A percentile compares a stretch with the other conserved stretches of the same genome.
phyloP scores from a whole-genome alignment of 2,113 vertebrate species.

The Patagioenas fasciata region DNA sequence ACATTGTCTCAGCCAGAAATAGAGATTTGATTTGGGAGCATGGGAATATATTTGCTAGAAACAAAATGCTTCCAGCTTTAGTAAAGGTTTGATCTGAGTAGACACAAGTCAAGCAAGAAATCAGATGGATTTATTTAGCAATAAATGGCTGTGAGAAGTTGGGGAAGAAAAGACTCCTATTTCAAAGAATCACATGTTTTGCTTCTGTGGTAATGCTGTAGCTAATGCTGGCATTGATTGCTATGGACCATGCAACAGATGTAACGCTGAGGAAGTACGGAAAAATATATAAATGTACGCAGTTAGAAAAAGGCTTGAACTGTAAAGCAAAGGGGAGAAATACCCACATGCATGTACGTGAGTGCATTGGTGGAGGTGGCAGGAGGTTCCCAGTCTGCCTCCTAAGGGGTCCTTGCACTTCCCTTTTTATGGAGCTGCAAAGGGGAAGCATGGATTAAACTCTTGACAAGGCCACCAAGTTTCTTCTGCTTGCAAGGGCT shows the following conservation, averaged over 20 bases:
- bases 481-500: not conserved
- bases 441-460: not conserved
- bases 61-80: not conserved
- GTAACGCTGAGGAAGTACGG: not conserved
- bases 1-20: not conserved
- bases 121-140: not conserved
- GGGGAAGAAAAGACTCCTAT: not conserved
- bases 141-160: not conserved
- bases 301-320: not conserved
- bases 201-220: not conserved
- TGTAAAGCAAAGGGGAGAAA: not conserved
- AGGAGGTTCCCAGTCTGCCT: not conserved
- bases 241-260: not conserved
- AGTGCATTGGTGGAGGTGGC: not conserved
- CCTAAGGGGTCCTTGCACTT: not conserved
- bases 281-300: not conserved
- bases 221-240: not conserved
- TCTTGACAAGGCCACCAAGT: not conserved
- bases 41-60: not conserved
- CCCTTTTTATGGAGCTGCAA: not conserved
- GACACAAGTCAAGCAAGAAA: not conserved
- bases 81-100: not conserved
- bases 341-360: not conserved
- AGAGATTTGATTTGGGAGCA: not conserved
- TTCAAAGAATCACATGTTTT: not conserved